Evolutionary conservation across 2,797 vertebrate genomes (phyloP).

Genomic region (Chanos chanos): DNA sequence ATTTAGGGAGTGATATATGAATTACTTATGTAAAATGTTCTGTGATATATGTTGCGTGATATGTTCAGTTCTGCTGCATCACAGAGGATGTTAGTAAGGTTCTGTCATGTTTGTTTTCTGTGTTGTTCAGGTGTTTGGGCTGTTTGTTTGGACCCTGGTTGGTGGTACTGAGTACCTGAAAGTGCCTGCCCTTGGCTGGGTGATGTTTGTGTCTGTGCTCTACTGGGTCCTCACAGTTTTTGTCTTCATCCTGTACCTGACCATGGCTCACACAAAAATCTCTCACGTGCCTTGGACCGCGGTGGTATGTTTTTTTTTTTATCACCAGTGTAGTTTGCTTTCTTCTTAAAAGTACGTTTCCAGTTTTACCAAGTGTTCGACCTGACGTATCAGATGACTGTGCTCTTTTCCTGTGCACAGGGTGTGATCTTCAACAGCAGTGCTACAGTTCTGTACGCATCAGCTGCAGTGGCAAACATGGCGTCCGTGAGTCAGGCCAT

Average conservation of each 20-base stretch:
- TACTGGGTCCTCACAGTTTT: constrained; percentile 85
- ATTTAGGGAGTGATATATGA: too few species aligned
- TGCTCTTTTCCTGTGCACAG: constrained; percentile 53
- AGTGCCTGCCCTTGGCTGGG: constrained; percentile 81
- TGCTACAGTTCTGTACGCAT: constrained; percentile 80
- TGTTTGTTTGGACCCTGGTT: constrained; percentile 88
- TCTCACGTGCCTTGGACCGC: constrained; percentile 83
- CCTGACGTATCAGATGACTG: too few species aligned
- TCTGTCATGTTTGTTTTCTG: constrained; percentile 4
- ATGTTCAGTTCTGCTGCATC: neutral
- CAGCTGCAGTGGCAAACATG: constrained; percentile 77
- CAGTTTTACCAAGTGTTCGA: too few species aligned
- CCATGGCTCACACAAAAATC: constrained; percentile 78
- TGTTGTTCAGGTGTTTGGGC: constrained; percentile 74
- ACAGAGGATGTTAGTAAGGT: neutral
- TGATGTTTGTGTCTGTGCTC: constrained; percentile 86
- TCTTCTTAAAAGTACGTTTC: too few species aligned
- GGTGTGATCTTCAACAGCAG: constrained; percentile 80
- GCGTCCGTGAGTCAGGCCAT: constrained; percentile 69
- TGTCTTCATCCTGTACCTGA: constrained; percentile 85
- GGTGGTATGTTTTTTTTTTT: constrained; percentile 78
- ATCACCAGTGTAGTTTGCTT: too few species aligned
- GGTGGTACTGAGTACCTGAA: constrained; percentile 85
- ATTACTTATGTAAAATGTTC: too few species aligned
- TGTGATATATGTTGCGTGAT: too few species aligned